Evolutionary conservation across 92 coral and sea anemone species (phyloP), one percentile per base, ranked within the genome.

Genomic region (Actinostola sp.): DNA sequence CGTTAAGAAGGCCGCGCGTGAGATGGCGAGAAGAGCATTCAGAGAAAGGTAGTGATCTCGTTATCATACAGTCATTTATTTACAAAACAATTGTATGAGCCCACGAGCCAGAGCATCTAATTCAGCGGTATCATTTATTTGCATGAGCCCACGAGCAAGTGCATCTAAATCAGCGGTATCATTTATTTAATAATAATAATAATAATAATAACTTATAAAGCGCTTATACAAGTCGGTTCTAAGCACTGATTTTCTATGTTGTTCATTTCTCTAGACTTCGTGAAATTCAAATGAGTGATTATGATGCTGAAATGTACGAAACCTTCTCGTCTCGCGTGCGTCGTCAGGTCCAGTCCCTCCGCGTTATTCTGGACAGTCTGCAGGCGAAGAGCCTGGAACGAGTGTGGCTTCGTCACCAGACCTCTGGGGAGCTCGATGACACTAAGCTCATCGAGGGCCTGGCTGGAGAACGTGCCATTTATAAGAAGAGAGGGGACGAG

Each of bases 241-340:
- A n/a, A n/a, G n/a, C n/a, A n/a, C n/a, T n/a, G n/a, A n/a, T n/a
- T n/a, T n/a, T n/a, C n/a, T n/a, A n/a, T n/a, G n/a, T n/a, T n/a
- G n/a, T n/a, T n/a, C n/a, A 8, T 20, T 52, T 27, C 67, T 44
- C 21, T 72, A 93, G 98, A 75, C 80, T 94, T 58, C 89, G 93
- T 49, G 97, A 94, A 52, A 94, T 94, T 75, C 88, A 94, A 55
- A 94, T 94, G 98, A 94, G 95, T 56, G 97, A 94, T 70, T 86
- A 92, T 63, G 98, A 94, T 45, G 98, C 98, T 36, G 97, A 94
- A 75, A 87, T 94, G 89, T 94, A 94, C 90, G 98, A 94, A 52
- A 84, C 92, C 39, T 94, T 91, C 72, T 94, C 92, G 46, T 94
- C 98, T 51, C 95, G 97, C 58, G 95, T 94, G 31, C 97, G 93